Evolutionary conservation across 2,113 vertebrate species (phyloP), one percentile per base, ranked within the genome.

Genomic region (Oxygymnocypris stewartii): DNA sequence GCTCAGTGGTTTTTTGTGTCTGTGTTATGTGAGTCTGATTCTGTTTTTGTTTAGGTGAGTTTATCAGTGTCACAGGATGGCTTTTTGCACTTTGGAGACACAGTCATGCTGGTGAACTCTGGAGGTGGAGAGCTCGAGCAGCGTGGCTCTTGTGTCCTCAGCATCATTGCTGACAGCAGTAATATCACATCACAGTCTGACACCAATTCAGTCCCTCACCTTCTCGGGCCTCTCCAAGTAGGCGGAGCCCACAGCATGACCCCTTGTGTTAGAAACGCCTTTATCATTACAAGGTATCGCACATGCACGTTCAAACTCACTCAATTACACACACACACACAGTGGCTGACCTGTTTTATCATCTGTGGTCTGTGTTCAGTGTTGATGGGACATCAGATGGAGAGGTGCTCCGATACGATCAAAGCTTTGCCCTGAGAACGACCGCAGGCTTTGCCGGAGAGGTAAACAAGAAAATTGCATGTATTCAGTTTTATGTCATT

Each of bases 1-100:
- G 28, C 65, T 18, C 3, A 51, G 16, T 59, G 9, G 6, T 11
- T 47, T 9, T 47, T 1, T 59, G 54, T 35, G 69, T 82, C 9
- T 47, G 25, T 16, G 49, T 5, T 6, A 67, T 49, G 9, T 51
- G 1, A 47, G 11, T 3, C 2, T 49, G 10, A 65, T 71, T 51
- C 0, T 6, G 49, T 42, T 13, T n/a, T n/a, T 51, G 75, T 82
- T 84, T 40, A 99, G 98, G 92, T 93, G 61, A 87, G 93, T 61
- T 93, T 99, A 5, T 96, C 96, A 0, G 1, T 95, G 4, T 92
- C n/a, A 0, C 84, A 77, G 18, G 97, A 98, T 16, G 96, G 96
- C 0, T 85, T 83, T 0, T 10, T 98, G 89, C 96, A 94, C 90
- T 96, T 96, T 69, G 97, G 97, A 6, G 96, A 99, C 88, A 92